Evolutionary conservation across 2,888 invertebrate species (phyloP), one percentile per base, ranked within the genome.

Genomic region (Psococerastis gibbosa): DNA sequence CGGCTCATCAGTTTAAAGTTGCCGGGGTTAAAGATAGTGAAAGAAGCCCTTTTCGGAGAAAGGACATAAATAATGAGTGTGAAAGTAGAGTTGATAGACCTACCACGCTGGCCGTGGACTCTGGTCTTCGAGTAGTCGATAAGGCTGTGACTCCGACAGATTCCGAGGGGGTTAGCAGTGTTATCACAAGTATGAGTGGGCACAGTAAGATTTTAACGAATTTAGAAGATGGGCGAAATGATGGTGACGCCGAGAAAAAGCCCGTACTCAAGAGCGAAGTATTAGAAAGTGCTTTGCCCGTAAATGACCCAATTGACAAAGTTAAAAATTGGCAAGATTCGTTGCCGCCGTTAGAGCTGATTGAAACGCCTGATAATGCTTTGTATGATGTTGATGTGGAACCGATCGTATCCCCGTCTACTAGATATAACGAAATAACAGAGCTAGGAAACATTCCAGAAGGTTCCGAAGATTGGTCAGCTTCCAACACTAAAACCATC

Each of bases 311-410:
- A 20, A 18, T 38, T 11, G 38, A 38, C 11, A 38, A 38, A 18
- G 38, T 38, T 15, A 38, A 15, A 15, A 15, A 38, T 20, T 38
- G 38, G 38, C 38, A 38, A 11, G 20, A 38, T 20, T 38, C 38
- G 4, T 18, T 38, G 20, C 38, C 38, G n/a, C 22, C 46, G 3
- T 44, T 43, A 9, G 42, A 44, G 32, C 15, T 43, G 3, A 43
- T 45, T 13, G 45, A 45, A 45, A 38, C 38, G n/a, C 38, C 38
- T 6, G 38, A 38, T 18, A 38, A 16, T 13, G 18, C 18, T 20
- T 17, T 38, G 8, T 38, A 38, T 22, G 38, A 38, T 18, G 16
- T 38, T 16, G 20, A 17, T 18, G 20, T 13, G n/a, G 38, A 17
- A 18, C 38, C 6, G 6, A 22, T 20, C 5, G 20, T 20, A 4